These are phyloP conservation scores for Pediacus dermestoides DNA, from an alignment of 2,888 invertebrate species.

Conservation along the genomic window DNA sequence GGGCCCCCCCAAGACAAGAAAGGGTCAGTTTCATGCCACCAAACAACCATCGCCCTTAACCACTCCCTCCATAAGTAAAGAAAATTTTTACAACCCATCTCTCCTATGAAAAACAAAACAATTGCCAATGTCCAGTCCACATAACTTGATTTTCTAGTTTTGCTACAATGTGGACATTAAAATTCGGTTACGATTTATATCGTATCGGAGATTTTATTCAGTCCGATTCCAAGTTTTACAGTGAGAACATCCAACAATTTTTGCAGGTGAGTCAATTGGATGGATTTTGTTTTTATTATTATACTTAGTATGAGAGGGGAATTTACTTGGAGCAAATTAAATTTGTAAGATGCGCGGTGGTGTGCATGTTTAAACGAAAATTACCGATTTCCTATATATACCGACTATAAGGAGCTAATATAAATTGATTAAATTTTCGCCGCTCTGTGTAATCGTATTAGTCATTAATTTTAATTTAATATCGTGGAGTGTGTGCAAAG, in stretches of 20 bases:
- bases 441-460: conserved; percentile 45
- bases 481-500: conserved; percentile 34
- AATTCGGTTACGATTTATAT: conserved; percentile 20
- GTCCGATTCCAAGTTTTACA: conserved; percentile 43
- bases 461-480: conserved; percentile 47
- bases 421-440: conserved; percentile 46
- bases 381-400: conserved; percentile 39
- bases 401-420: conserved; percentile 40
- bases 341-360: no score
- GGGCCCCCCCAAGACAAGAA: conserved; percentile 32
- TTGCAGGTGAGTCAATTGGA: not conserved
- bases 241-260: conserved; percentile 34
- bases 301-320: no score
- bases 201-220: conserved; percentile 31
- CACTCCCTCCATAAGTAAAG: conserved; percentile 8
- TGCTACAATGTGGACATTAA: conserved; percentile 27
- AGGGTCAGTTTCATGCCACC: conserved; percentile 37
- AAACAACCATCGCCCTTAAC: conserved; percentile 23
- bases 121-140: conserved; percentile 42
- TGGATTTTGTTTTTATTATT: not conserved
- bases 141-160: conserved; percentile 48
- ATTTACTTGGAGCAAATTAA: no score
- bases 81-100: no score
- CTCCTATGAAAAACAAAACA: no score
- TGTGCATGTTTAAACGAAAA: conserved; percentile 34